Conservation (phyloP, 1,140 invertebrate species). For the Dinothrombium tinctorium region DNA sequence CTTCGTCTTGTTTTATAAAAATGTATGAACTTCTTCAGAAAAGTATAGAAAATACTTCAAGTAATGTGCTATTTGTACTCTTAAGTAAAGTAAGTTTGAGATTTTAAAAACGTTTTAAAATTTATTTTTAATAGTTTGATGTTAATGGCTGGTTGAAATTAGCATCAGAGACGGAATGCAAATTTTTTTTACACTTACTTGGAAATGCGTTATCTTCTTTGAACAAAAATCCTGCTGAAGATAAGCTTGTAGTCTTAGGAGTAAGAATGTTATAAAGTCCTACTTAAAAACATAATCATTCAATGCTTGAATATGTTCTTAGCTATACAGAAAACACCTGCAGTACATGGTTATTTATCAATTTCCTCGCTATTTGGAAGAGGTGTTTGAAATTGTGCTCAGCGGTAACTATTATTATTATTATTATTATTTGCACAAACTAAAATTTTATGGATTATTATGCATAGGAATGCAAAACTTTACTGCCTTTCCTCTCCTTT, state of each 20-base stretch:
- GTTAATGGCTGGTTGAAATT: conserved; percentile 1
- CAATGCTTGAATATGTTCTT: background rate
- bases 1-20: background rate
- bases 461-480: background rate
- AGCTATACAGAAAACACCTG: conserved; percentile 1
- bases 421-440: background rate
- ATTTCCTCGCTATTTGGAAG: background rate
- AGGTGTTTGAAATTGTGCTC: background rate
- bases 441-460: background rate
- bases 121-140: conserved; percentile 1
- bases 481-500: background rate
- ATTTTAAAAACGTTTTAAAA: background rate
- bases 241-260: background rate
- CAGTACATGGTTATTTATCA: conserved; percentile 1
- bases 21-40: background rate
- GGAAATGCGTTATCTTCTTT: background rate
- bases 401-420: background rate
- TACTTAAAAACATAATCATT: background rate
- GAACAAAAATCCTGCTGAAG: background rate
- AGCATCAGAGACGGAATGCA: background rate
- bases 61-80: background rate
- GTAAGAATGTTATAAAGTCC: too few species aligned
- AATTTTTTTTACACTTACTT: background rate
- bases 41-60: background rate
- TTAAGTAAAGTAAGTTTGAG: background rate